These are phyloP conservation scores for Carettochelys insculpta DNA, from an alignment of 2,113 vertebrate genomes.

Conservation along the genomic window DNA sequence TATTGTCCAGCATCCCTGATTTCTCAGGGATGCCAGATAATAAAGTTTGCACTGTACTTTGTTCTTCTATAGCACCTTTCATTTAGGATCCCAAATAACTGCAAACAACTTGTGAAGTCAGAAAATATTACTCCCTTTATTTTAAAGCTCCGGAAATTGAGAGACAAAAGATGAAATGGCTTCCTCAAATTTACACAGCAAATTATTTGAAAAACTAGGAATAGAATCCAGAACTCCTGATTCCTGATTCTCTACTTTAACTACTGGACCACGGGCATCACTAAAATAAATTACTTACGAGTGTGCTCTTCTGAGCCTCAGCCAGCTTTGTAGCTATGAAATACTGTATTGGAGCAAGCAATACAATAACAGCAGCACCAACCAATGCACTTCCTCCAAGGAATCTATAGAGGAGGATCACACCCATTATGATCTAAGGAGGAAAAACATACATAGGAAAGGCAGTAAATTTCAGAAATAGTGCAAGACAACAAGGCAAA, in stretches of 20 bases:
- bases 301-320: conserved; percentile 93
- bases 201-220: neutral
- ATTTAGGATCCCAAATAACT: neutral
- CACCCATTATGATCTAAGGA: conserved; percentile 96
- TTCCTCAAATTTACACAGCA: neutral
- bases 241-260: neutral
- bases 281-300: conserved; percentile 79
- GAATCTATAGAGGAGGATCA: conserved; percentile 91
- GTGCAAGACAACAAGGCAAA: neutral
- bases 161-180: rapidly evolving
- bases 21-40: too few relatives aligned
- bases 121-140: neutral
- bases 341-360: conserved; percentile 94
- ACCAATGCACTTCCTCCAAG: conserved; percentile 88
- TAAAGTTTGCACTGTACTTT: too few relatives aligned
- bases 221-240: neutral
- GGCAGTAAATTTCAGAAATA: neutral
- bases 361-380: conserved; percentile 90
- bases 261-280: neutral
- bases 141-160: neutral
- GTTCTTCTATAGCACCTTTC: neutral
- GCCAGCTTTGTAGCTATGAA: conserved; percentile 96
- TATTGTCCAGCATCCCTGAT: too few relatives aligned
- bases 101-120: neutral
- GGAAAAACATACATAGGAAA: neutral